phyloP scores from a whole-genome alignment of 2,888 invertebrate genomes.

The Habrosyne pyritoides region DNA sequence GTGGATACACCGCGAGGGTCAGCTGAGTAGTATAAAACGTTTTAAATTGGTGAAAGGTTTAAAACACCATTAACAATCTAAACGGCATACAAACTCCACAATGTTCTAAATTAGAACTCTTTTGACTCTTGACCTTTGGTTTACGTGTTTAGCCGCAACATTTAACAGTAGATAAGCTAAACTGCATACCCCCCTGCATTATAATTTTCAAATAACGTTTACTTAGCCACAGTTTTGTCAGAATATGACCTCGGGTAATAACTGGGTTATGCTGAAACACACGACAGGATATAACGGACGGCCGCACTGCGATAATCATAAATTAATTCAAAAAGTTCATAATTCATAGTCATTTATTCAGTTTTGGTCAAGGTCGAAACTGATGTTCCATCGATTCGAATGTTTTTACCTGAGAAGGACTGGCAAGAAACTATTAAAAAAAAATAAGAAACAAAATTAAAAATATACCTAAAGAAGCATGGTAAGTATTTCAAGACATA shows the following conservation, averaged over 20 bases:
- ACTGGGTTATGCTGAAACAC: constrained; percentile 36
- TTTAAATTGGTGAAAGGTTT: no score
- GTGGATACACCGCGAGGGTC: no score
- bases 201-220: constrained; percentile 41
- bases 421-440: no score
- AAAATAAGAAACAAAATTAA: no score
- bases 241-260: constrained; percentile 36
- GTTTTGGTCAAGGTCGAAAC: no score
- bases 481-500: no score
- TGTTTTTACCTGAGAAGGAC: no score
- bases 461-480: no score
- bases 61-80: constrained; percentile 3
- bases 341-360: no score
- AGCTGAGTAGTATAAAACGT: no score
- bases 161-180: constrained; percentile 38
- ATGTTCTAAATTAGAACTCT: constrained; percentile 22
- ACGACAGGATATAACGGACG: constrained; percentile 7
- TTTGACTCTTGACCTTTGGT: constrained; percentile 34
- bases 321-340: no score
- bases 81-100: constrained; percentile 15
- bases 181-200: constrained; percentile 43
- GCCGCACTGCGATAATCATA: not conserved
- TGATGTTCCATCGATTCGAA: no score
- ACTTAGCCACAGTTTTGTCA: constrained; percentile 23
- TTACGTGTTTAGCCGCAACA: constrained; percentile 10